Evolutionary conservation across 2,888 invertebrate genomes (phyloP).

Genomic region (Cerastis leucographa): DNA sequence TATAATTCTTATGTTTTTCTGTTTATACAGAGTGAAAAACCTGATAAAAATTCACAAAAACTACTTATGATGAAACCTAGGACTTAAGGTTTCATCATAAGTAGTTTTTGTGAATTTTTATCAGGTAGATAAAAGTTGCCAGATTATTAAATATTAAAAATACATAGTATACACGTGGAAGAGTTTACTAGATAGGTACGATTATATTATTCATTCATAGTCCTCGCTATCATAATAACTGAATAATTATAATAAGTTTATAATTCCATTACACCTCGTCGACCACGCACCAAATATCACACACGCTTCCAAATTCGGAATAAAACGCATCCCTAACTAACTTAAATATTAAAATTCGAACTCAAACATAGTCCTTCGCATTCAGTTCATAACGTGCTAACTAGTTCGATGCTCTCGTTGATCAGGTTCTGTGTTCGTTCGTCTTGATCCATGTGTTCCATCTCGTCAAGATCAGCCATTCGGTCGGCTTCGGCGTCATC

Average conservation of each 20-base stretch:
- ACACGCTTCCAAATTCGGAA: constrained; percentile 58
- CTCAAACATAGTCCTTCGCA: constrained; percentile 15
- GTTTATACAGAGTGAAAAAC: constrained; percentile 1
- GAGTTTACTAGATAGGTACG: constrained; percentile 21
- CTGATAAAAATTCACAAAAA: not conserved
- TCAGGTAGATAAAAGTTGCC: constrained; percentile 50
- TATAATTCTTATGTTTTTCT: too few species aligned
- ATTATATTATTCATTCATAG: constrained; percentile 30
- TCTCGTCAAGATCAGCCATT: constrained; percentile 70
- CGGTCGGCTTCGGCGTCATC: constrained; percentile 80
- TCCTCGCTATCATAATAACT: constrained; percentile 30
- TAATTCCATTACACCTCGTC: constrained; percentile 55
- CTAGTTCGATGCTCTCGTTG: constrained; percentile 86
- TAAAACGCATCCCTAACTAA: constrained; percentile 32
- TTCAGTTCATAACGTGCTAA: constrained; percentile 84
- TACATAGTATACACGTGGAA: constrained; percentile 28
- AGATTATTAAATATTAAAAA: constrained; percentile 27
- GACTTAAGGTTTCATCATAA: too few species aligned
- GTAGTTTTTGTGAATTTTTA: too few species aligned
- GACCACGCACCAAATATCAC: constrained; percentile 66
- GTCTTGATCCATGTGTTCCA: constrained; percentile 75
- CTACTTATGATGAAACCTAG: constrained; percentile 20
- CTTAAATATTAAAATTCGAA: constrained; percentile 21
- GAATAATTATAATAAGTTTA: too few species aligned
- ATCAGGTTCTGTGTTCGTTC: constrained; percentile 86